Conservation (phyloP, 2,113 vertebrate species). For the Lycaon pictus region DNA sequence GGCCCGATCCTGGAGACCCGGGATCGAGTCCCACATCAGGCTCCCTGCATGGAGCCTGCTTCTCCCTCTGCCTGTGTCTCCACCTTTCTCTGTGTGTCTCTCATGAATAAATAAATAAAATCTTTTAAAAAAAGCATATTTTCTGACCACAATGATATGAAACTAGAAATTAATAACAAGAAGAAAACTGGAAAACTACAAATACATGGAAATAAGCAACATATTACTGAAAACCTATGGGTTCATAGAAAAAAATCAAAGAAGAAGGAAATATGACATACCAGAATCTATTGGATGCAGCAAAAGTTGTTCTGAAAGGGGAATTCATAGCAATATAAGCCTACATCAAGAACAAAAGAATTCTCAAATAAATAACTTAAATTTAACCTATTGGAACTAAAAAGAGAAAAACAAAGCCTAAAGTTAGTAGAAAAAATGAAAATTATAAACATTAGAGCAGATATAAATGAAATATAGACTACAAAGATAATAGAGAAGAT, state of each 20-base stretch:
- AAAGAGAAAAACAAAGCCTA: neutral
- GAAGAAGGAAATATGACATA: neutral
- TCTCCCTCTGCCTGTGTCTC: no score
- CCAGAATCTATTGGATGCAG: neutral
- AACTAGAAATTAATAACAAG: neutral
- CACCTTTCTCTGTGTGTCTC: no score
- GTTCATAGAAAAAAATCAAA: neutral
- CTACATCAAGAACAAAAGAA: neutral
- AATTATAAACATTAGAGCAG: neutral
- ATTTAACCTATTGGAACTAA: neutral
- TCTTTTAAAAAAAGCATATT: neutral
- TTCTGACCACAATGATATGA: neutral
- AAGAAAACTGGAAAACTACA: neutral
- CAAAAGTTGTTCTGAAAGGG: neutral
- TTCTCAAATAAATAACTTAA: neutral
- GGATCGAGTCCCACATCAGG: no score
- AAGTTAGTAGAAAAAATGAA: neutral
- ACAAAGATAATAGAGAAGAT: neutral
- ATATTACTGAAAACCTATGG: neutral
- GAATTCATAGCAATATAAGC: neutral
- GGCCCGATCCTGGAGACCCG: no score
- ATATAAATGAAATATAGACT: neutral
- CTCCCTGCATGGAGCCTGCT: no score
- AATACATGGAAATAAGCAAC: neutral
- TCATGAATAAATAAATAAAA: no score